phyloP scores from a whole-genome alignment of 2,797 vertebrate genomes.

The Lagodon rhomboides region DNA sequence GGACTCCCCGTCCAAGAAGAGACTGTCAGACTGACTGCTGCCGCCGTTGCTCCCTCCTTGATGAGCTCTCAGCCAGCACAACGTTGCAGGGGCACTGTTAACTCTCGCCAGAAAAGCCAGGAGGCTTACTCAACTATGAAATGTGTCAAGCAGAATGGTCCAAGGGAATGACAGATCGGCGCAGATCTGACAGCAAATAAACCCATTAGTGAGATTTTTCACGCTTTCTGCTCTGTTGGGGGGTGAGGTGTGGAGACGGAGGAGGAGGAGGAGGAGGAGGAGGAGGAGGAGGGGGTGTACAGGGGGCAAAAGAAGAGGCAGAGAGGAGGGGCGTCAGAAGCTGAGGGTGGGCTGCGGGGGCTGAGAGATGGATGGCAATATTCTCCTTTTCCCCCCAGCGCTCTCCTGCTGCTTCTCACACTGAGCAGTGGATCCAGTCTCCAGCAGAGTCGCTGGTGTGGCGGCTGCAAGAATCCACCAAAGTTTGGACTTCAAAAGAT shows the following conservation, averaged over 20 bases:
- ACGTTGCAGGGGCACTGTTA: constrained; percentile 70
- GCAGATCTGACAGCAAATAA: constrained; percentile 89
- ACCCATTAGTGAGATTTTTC: constrained; percentile 90
- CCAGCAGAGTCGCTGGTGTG: constrained; percentile 25
- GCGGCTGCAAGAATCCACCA: constrained; percentile 48
- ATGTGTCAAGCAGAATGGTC: constrained; percentile 86
- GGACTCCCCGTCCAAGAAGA: constrained; percentile 69
- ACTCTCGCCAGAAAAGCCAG: constrained; percentile 71
- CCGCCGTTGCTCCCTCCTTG: constrained; percentile 68
- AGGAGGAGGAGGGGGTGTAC: constrained; percentile 41
- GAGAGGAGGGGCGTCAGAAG: constrained; percentile 73
- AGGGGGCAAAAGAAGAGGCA: constrained; percentile 73
- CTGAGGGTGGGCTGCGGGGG: constrained; percentile 68
- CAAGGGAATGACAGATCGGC: constrained; percentile 86
- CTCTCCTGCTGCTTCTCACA: constrained; percentile 70
- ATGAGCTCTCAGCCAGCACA: constrained; percentile 75
- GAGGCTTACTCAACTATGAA: constrained; percentile 89
- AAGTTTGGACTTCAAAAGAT: constrained; percentile 55
- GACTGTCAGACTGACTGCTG: constrained; percentile 75
- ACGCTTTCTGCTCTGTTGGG: constrained; percentile 87
- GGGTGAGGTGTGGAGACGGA: constrained; percentile 69
- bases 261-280: constrained; percentile 1
- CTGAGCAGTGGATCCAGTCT: constrained; percentile 53
- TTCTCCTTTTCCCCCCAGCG: constrained; percentile 41
- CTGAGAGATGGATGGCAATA: constrained; percentile 69